A percentile compares a stretch with the other conserved stretches of the same genome.
Conservation (phyloP, 2,888 invertebrate species). For the Nomada flava region DNA sequence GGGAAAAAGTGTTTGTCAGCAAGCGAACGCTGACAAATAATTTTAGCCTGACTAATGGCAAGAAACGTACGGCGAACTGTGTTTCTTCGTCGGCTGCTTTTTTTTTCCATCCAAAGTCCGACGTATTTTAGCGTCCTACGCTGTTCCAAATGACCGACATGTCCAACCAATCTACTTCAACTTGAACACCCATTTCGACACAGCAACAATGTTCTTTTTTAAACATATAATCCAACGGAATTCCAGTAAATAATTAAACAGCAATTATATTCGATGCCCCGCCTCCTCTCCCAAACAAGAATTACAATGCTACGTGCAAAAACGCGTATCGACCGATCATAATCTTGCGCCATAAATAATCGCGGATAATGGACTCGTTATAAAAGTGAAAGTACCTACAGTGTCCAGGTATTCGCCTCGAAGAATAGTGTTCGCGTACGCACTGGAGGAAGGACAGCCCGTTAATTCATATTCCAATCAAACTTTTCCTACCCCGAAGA, state of each 20-base stretch:
- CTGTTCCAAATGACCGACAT: too few relatives aligned
- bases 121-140: background rate
- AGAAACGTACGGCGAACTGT: constrained; percentile 16
- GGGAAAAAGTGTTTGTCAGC: constrained; percentile 69
- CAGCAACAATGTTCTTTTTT: background rate
- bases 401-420: background rate
- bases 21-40: constrained; percentile 68
- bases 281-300: background rate
- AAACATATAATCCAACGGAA: too few relatives aligned
- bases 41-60: constrained; percentile 57
- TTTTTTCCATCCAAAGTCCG: constrained; percentile 3
- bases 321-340: background rate
- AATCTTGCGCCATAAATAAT: constrained; percentile 11
- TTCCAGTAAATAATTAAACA: background rate
- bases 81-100: background rate
- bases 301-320: background rate
- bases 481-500: constrained; percentile 17
- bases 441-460: background rate
- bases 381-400: constrained; percentile 26
- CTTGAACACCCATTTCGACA: too few relatives aligned
- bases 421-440: background rate
- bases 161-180: too few relatives aligned
- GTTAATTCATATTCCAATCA: constrained; percentile 19
- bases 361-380: constrained; percentile 16
- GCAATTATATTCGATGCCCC: background rate